Evolutionary conservation across 2,888 invertebrate genomes (phyloP).

Genomic region (Drosophila kanekoi): DNA sequence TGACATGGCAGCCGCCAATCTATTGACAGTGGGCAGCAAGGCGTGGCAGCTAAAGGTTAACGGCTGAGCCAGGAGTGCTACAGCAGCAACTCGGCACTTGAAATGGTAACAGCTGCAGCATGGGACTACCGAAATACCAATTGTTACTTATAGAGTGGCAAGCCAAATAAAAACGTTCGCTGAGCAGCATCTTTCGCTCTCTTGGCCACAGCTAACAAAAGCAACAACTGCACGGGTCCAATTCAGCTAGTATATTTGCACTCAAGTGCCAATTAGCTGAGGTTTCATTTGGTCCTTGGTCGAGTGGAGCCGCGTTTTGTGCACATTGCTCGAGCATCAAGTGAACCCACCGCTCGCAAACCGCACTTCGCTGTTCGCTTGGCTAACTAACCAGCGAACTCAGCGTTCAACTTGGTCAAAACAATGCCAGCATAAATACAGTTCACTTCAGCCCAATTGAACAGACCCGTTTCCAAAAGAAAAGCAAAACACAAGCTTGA

Average conservation of each 20-base stretch:
- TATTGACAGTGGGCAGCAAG: conserved; percentile 39
- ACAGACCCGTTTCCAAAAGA: neutral
- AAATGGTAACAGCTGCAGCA: conserved; percentile 25
- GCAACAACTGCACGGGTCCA: conserved; percentile 38
- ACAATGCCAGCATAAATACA: conserved; percentile 37
- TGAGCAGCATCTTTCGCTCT: conserved; percentile 15
- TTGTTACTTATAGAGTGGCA: conserved; percentile 46
- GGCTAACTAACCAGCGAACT: conserved; percentile 24
- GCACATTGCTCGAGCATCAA: conserved; percentile 22
- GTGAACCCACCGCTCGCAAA: conserved; percentile 10
- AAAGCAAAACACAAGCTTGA: conserved; percentile 23
- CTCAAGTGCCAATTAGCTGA: conserved; percentile 73
- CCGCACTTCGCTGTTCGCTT: conserved; percentile 2
- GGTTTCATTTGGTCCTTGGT: conserved; percentile 48
- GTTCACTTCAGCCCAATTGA: conserved; percentile 40
- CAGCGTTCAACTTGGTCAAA: conserved; percentile 35
- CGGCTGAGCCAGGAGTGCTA: neutral
- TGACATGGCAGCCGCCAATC: conserved; percentile 14
- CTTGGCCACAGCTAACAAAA: conserved; percentile 25
- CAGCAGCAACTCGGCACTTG: conserved; percentile 10
- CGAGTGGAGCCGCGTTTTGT: conserved; percentile 37
- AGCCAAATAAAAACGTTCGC: conserved; percentile 49
- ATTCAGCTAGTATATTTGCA: conserved; percentile 62
- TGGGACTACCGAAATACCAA: conserved; percentile 44
- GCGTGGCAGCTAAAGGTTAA: conserved; percentile 28